phyloP scores from a whole-genome alignment of 2,113 vertebrate species.

The Alethe diademata region DNA sequence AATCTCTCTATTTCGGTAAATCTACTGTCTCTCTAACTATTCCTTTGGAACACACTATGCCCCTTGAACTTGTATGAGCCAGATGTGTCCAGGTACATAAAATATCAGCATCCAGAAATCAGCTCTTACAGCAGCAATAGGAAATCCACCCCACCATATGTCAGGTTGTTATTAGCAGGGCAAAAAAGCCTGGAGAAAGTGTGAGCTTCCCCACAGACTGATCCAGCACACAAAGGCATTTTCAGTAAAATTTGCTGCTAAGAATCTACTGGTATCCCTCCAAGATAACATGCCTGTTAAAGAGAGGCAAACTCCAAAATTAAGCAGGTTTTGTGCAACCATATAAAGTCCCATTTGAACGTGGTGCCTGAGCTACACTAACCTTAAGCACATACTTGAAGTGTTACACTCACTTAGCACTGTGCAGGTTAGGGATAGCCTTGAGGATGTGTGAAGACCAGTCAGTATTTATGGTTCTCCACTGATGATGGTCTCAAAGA shows the following conservation, averaged over 20 bases:
- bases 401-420: neutral
- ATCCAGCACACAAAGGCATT: neutral
- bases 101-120: neutral
- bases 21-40: neutral
- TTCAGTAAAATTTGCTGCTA: neutral
- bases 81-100: neutral
- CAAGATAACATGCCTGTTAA: neutral
- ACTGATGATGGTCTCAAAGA: neutral
- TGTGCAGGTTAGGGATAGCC: neutral
- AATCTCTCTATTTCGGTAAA: neutral
- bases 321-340: neutral
- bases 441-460: neutral
- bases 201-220: neutral
- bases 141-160: neutral
- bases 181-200: neutral
- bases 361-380: accelerated
- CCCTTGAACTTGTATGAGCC: neutral
- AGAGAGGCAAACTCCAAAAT: neutral
- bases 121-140: neutral
- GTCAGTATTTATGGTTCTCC: neutral
- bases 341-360: neutral
- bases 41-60: neutral
- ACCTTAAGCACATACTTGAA: neutral
- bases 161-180: neutral
- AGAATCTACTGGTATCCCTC: neutral